Conservation (phyloP, 1,140 invertebrate genomes). For the Pachypsylla venusta region DNA sequence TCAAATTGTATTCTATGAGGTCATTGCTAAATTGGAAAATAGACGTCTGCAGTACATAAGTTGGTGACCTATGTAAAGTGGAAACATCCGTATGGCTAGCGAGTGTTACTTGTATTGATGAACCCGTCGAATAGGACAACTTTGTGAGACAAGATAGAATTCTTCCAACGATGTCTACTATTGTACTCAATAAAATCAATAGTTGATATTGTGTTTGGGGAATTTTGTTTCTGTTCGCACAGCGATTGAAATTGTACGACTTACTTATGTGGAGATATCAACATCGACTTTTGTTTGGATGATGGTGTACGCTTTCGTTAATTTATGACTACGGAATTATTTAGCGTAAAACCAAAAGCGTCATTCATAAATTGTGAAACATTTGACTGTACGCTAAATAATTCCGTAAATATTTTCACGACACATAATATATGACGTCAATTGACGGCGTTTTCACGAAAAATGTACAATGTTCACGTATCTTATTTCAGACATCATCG, state of each 20-base stretch:
- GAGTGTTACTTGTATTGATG: constrained; percentile 10
- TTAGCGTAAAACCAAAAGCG: too few relatives aligned
- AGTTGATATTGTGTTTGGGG: constrained; percentile 10
- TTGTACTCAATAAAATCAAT: neutral
- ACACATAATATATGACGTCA: neutral
- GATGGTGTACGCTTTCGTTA: neutral
- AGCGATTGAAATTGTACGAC: constrained; percentile 12
- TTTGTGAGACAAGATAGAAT: constrained; percentile 13
- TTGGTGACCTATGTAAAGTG: constrained; percentile 11
- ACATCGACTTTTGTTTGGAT: constrained; percentile 10
- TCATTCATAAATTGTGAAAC: too few relatives aligned
- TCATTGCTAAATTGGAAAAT: too few relatives aligned
- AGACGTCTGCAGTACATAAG: neutral
- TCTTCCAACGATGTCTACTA: constrained; percentile 13
- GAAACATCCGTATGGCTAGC: constrained; percentile 2
- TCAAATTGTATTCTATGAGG: too few relatives aligned
- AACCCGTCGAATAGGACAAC: constrained; percentile 12
- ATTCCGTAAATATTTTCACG: neutral
- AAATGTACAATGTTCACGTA: too few relatives aligned
- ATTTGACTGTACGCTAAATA: neutral
- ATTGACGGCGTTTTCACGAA: neutral
- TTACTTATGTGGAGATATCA: constrained; percentile 13
- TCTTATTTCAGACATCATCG: too few relatives aligned
- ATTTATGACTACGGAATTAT: too few relatives aligned
- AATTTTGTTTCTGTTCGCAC: too few relatives aligned